Evolutionary conservation across 53 echinoderm and acorn worm genomes (phyloP), one percentile per base, ranked within the genome.

Genomic region (Crossaster papposus): DNA sequence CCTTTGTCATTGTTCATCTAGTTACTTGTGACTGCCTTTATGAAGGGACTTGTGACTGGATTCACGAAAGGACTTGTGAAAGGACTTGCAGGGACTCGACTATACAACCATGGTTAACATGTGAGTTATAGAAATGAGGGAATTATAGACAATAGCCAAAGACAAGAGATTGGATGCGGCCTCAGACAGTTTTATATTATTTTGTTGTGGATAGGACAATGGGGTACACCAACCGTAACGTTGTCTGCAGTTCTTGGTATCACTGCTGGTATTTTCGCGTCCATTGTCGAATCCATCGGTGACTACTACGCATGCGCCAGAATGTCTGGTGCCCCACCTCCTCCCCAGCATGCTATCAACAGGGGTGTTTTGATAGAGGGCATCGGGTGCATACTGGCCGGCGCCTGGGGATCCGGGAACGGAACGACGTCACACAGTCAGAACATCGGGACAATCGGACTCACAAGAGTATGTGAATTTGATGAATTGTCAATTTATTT

Each of bases 301-400:
- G 96, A 96, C 77, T 96, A 96, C 88, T 94, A 96, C 90, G 96
- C 94, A 86, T 96, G 96, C 70, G 96, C 96, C 11, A 85, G 94
- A 37, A 64, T 96, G 53, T 79, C 91, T 20, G 90, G 91, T 24
- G 93, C 92, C 64, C 94, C 94, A 50, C 89, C 94, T 0, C 96
- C 96, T 14, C 96, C 96, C 14, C 55, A 88, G 7, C 92, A 94
- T 37, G 94, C 94, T 4, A 90, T 96, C 77, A 96, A 96, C 79
- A 77, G 96, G 30, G 96, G 96, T 55, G 90, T 95, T 3, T 68
- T 89, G 0, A 82, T 93, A 75, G 96, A 96, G 30, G 96, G 96
- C 32, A 70, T 96, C 24, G 94, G 96, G 9, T 94, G 94, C 74
- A 54, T 96, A 13, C 71, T 96, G 68, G 93, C 96, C 12, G 96